Evolutionary conservation across 2,888 invertebrate genomes (phyloP).

Genomic region (Himalopsyche japonica): DNA sequence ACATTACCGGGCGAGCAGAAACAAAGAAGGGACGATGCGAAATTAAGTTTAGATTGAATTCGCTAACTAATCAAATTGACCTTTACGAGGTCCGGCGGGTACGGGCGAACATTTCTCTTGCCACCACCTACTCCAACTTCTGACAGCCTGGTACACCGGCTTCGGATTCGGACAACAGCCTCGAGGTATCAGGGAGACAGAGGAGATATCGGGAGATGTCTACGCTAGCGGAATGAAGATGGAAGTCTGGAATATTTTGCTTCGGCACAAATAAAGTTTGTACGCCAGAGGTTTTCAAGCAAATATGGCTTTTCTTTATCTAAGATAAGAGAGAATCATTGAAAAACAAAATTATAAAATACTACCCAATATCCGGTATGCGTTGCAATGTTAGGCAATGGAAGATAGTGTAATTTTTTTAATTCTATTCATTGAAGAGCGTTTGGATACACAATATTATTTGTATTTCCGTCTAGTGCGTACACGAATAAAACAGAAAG

Average conservation of each 20-base stretch:
- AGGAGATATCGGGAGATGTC: background rate
- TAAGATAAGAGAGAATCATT: no score
- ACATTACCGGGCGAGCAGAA: background rate
- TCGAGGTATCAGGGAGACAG: background rate
- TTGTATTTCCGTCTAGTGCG: no score
- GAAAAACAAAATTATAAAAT: no score
- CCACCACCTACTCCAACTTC: background rate
- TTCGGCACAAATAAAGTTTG: background rate
- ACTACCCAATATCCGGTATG: no score
- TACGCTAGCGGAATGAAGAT: background rate
- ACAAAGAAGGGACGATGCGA: background rate
- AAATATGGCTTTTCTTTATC: no score
- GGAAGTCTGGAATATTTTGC: background rate
- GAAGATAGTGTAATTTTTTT: no score
- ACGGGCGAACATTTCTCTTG: background rate
- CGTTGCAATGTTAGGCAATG: no score
- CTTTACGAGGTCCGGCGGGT: background rate
- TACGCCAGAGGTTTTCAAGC: background rate
- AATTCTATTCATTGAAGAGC: no score
- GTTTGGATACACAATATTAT: no score
- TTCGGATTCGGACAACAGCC: background rate
- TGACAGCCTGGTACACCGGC: background rate
- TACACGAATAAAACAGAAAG: no score
- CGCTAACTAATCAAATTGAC: background rate
- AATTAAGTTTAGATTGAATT: constrained; percentile 5